These are phyloP conservation scores for Willisornis vidua DNA, from an alignment of 2,113 vertebrate genomes.

Conservation along the genomic window DNA sequence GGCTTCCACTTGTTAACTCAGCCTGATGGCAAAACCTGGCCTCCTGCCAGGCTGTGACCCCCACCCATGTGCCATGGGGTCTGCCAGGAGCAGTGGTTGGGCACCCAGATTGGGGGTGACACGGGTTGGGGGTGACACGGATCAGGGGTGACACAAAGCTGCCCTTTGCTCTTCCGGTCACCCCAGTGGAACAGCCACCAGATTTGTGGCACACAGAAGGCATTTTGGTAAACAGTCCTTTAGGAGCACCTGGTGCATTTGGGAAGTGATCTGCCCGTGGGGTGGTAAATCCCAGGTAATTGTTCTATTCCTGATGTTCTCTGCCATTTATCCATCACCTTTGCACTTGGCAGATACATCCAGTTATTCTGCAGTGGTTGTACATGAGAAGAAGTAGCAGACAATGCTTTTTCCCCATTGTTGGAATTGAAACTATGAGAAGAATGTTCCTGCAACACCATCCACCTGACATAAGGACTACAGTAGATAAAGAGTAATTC, in stretches of 20 bases:
- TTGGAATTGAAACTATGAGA: neutral
- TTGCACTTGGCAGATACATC: neutral
- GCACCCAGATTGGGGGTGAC: too few species aligned
- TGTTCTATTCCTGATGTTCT: neutral
- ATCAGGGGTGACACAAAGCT: neutral
- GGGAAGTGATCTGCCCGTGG: neutral
- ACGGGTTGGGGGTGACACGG: too few species aligned
- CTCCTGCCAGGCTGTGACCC: neutral
- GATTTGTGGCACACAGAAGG: neutral
- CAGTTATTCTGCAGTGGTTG: neutral
- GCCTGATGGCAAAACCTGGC: neutral
- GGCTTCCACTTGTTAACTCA: neutral
- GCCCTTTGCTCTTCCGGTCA: neutral
- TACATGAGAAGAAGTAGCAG: neutral
- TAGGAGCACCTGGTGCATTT: neutral
- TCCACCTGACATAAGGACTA: too few species aligned
- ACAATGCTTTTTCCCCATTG: neutral
- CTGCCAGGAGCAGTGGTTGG: neutral
- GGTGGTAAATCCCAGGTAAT: neutral
- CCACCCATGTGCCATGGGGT: neutral
- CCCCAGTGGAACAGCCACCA: too few species aligned
- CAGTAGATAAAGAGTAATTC: neutral
- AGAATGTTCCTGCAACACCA: neutral
- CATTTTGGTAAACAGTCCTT: neutral
- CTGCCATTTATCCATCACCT: neutral